Percentiles rank a stretch among this genome's conserved stretches.
Evolutionary conservation across 2,888 invertebrate genomes (phyloP).

Genomic region (Ischnus inquisitorius): DNA sequence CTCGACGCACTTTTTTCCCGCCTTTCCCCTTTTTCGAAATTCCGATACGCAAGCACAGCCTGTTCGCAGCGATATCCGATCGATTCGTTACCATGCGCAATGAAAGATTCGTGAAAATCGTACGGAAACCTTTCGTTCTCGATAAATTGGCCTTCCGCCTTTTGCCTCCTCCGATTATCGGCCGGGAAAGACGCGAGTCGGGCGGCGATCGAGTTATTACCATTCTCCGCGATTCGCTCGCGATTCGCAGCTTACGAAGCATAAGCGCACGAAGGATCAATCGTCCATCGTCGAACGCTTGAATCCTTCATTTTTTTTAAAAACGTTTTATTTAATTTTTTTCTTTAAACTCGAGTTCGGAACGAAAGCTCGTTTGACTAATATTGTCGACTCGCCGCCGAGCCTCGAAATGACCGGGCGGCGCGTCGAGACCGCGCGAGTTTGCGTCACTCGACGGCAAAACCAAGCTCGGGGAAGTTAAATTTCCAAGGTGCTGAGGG

Average conservation of each 20-base stretch:
- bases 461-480: too few species aligned
- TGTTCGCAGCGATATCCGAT: constrained; percentile 28
- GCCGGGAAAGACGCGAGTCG: too few species aligned
- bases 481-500: too few species aligned
- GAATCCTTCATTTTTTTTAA: too few species aligned
- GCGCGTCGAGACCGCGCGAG: too few species aligned
- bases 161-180: too few species aligned
- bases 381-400: not conserved
- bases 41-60: constrained; percentile 36
- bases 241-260: constrained; percentile 5
- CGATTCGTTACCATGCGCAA: constrained; percentile 32
- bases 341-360: not conserved
- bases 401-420: not conserved
- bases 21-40: constrained; percentile 25
- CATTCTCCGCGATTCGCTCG: too few species aligned
- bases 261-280: not conserved
- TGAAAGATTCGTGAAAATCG: constrained; percentile 21
- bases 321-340: too few species aligned
- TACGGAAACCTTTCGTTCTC: not conserved
- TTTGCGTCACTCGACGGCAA: too few species aligned
- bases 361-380: not conserved
- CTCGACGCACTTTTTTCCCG: constrained; percentile 35
- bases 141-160: not conserved
- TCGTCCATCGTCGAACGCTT: too few species aligned
- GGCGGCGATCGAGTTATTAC: too few species aligned